Evolutionary conservation across 1,140 invertebrate genomes (phyloP), one percentile per base, ranked within the genome.

Genomic region (Camponotus pennsylvanicus): DNA sequence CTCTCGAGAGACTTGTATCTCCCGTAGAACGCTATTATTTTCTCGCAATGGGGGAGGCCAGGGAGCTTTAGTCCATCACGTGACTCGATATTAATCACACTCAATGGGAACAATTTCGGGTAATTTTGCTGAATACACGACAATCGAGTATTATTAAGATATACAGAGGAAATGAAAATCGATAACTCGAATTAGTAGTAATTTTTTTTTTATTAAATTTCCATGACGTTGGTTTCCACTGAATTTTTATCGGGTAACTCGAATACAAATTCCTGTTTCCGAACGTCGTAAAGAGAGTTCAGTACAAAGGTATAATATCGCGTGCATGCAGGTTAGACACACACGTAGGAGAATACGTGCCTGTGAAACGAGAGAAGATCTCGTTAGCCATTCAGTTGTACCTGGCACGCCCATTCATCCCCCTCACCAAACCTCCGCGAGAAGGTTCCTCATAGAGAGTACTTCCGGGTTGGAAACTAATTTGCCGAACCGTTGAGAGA

Each of bases 401-500:
- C 69, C 59, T 77, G 61, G 9, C 84, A 87, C 79, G 88, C 87
- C 85, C 91, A 88, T 92, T 92, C 90, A 92, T 91, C 89, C 90
- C 91, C 85, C 87, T 88, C 78, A 86, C 76, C 76, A 69, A 87
- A 73, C 83, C 52, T 75, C 79, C 37, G 57, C 40, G 63, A 82
- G 86, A 40, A 87, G 67, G 80, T 91, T 89, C 70, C 86, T 89
- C 86, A 69, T 89, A 64, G 80, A 64, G 80, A 86, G 84, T 78
- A 86, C 91, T 92, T 92, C 92, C 91, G 88, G 87, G 79, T 92
- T 75, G 85, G 90, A 88, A 87, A 91, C 91, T 80, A 92, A 90
- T 89, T 89, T 92, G 82, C 88, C 64, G 80, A 89, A 89, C 61
- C 89, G 73, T 90, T 90, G 87, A 86, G 80, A 86, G 80, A 88